These are phyloP conservation scores for Eucidaris tribuloides DNA, from an alignment of 35 echinoderm and acorn worm species.

Conservation along the genomic window DNA sequence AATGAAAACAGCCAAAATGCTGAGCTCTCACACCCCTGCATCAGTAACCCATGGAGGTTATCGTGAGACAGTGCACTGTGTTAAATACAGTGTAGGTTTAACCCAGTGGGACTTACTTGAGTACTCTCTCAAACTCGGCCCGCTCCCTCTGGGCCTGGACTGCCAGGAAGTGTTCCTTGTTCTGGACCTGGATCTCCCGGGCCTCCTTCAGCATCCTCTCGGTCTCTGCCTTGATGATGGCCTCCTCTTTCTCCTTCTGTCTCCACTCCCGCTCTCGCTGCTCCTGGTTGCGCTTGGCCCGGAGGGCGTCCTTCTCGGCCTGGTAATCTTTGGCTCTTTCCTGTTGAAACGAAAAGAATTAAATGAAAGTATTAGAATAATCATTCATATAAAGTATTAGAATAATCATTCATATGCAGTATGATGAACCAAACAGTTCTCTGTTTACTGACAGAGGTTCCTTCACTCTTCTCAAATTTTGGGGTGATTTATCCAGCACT, in stretches of 20 bases:
- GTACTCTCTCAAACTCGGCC: constrained; percentile 94
- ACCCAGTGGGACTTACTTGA: constrained; percentile 95
- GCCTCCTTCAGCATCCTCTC: constrained; percentile 91
- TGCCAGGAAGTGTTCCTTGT: constrained; percentile 97
- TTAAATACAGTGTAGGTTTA: no score
- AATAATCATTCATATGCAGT: no score
- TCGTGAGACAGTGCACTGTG: no score
- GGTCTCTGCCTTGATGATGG: constrained; percentile 89
- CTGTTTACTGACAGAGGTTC: no score
- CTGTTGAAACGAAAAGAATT: constrained; percentile 19
- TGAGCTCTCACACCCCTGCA: no score
- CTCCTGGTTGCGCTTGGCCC: constrained; percentile 97
- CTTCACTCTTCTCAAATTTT: no score
- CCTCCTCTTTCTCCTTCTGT: constrained; percentile 80
- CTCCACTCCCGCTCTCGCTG: constrained; percentile 90
- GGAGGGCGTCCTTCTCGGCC: constrained; percentile 92
- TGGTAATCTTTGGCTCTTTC: constrained; percentile 97
- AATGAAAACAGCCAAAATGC: no score
- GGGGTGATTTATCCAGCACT: no score
- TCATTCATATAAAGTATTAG: no score
- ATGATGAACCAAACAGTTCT: no score
- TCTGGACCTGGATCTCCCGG: constrained; percentile 74
- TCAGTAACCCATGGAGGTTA: no score
- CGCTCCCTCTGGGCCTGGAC: constrained; percentile 92
- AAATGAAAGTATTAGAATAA: no score